phyloP scores from a whole-genome alignment of 2,113 vertebrate genomes.

The Telmatochromis sp. region DNA sequence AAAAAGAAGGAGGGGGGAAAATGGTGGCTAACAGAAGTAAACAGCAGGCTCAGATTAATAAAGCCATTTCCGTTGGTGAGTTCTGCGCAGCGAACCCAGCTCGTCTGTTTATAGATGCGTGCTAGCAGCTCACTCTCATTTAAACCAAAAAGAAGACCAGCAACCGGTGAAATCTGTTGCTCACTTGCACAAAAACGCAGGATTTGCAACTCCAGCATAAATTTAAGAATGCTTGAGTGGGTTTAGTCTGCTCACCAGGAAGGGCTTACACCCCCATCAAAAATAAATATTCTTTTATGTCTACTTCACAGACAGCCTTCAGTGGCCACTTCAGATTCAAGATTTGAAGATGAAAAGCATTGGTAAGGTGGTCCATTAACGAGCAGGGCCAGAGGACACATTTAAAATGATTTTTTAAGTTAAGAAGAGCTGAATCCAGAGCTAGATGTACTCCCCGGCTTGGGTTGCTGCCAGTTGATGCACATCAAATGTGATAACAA shows the following conservation, averaged over 20 bases:
- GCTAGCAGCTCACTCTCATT: neutral
- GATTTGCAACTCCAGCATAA: conserved; percentile 16
- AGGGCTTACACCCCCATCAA: neutral
- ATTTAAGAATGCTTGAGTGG: neutral
- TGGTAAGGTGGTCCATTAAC: neutral
- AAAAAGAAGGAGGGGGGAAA: neutral
- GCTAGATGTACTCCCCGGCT: neutral
- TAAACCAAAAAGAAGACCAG: neutral
- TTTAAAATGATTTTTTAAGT: neutral
- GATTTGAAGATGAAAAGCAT: neutral
- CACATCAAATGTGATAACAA: conserved; percentile 20
- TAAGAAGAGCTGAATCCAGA: neutral
- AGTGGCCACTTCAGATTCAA: neutral
- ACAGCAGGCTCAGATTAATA: neutral
- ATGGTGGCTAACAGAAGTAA: neutral
- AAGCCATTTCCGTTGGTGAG: neutral
- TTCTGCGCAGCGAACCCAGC: neutral
- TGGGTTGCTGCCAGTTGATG: neutral
- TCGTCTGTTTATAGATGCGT: neutral
- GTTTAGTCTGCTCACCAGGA: neutral
- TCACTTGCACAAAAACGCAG: neutral
- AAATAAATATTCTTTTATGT: neutral
- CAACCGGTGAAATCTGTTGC: neutral
- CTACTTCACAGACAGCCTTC: neutral
- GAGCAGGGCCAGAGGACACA: conserved; percentile 4